phyloP scores from a whole-genome alignment of 2,888 invertebrate genomes.

The Troglohyphantes excavatus region DNA sequence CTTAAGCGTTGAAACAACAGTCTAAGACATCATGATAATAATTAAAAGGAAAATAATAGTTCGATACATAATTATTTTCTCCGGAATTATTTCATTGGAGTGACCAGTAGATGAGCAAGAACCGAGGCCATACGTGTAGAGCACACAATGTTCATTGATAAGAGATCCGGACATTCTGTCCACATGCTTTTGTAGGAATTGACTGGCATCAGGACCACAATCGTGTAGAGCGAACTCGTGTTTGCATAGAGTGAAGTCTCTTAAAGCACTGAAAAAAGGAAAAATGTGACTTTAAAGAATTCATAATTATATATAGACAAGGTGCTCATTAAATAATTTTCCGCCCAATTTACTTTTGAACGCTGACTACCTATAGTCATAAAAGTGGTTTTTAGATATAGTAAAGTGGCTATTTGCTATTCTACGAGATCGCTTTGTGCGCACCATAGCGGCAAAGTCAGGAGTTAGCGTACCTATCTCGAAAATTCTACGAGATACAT shows the following conservation, averaged over 20 bases:
- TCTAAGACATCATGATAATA: constrained; percentile 1
- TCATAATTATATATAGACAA: neutral
- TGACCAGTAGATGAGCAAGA: constrained; percentile 66
- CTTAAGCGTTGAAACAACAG: too few species aligned
- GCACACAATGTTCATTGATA: constrained; percentile 79
- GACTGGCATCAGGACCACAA: constrained; percentile 78
- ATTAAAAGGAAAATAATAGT: constrained; percentile 17
- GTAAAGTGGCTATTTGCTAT: too few species aligned
- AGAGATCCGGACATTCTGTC: constrained; percentile 79
- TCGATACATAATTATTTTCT: neutral
- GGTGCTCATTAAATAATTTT: too few species aligned
- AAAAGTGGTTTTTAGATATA: too few species aligned
- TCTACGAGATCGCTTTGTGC: too few species aligned
- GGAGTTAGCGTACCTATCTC: too few species aligned
- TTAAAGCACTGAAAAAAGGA: constrained; percentile 73
- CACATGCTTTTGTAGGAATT: constrained; percentile 78
- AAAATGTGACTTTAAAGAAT: neutral
- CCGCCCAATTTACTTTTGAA: too few species aligned
- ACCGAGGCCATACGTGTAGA: constrained; percentile 79
- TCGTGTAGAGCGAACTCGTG: constrained; percentile 74
- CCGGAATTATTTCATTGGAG: neutral
- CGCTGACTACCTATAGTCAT: too few species aligned
- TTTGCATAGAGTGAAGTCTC: constrained; percentile 79
- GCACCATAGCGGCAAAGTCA: too few species aligned
- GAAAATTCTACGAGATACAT: too few species aligned